Evolutionary conservation across 1,140 invertebrate genomes (phyloP), one percentile per base, ranked within the genome.

Genomic region (Agrypnia vestita): DNA sequence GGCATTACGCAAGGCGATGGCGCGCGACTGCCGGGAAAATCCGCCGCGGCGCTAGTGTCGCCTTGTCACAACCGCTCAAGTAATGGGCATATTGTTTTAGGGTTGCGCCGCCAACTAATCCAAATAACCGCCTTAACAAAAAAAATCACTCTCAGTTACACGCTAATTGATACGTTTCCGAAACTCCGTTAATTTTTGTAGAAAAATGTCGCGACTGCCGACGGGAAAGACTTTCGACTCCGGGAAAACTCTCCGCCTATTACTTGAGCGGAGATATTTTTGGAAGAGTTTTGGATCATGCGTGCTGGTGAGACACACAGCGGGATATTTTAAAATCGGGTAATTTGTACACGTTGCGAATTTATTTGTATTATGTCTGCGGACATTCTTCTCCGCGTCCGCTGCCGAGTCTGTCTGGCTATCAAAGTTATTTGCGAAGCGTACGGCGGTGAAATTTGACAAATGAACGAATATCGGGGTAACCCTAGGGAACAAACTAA

Each of bases 271-370:
- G n/a, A 17, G 64, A 69, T 69, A 69, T 69, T 69, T 69, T 44
- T n/a, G 64, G 64, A 49, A 46, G 61, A 69, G 44, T 49, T 69
- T 69, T 49, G 43, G 64, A 69, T 46, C 64, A 47, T 46, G 64
- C 64, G 64, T 47, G 61, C 35, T 47, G 6, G 44, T 11, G 64
- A 49, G 61, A 69, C 19, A 69, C 64, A 69, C 64, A 69, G 43
- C 64, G 64, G 44, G 43, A 69, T 69, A 69, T 69, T 69, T 69
- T 69, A 69, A 69, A 69, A 69, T 69, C 44, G 9, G 21, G 44
- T 69, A 69, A 69, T 69, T 69, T 69, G 64, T 69, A 69, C 44
- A 49, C 21, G 64, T 69, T 69, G 64, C 64, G 44, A 69, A 69
- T 69, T 47, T 69, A 69, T 69, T 69, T 17, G n/a, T 69, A 46